A percentile compares a stretch with the other conserved stretches of the same genome.
Evolutionary conservation across 2,797 vertebrate species (phyloP).

Genomic region (Streptopelia turtur): DNA sequence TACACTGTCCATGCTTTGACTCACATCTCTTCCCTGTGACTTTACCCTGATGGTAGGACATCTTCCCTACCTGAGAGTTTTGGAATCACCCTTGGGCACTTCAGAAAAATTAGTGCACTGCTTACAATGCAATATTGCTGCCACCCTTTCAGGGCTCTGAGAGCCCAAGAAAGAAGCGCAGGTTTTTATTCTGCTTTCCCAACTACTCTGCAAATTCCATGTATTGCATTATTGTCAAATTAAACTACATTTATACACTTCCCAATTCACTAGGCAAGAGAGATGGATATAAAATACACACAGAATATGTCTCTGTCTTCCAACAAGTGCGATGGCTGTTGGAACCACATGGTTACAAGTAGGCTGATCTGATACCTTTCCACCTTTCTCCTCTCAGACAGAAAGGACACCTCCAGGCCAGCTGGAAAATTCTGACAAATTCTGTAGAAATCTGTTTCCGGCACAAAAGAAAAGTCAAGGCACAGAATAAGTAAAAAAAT

Average conservation of each 20-base stretch:
- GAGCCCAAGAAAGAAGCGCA: not conserved
- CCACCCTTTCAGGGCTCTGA: not conserved
- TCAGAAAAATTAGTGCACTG: not conserved
- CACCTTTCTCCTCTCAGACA: not conserved
- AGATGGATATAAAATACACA: not conserved
- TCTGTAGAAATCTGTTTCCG: not conserved
- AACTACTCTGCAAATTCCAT: not conserved
- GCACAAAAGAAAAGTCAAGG: not conserved
- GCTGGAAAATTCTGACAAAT: not conserved
- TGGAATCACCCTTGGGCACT: not conserved
- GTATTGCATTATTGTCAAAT: not conserved
- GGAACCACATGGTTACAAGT: not conserved
- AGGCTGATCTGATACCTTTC: not conserved
- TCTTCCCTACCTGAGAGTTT: not conserved
- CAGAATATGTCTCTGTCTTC: not conserved
- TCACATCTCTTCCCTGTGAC: not conserved
- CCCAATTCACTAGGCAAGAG: not conserved
- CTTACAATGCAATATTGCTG: not conserved
- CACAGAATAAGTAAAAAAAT: not conserved
- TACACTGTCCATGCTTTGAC: not conserved
- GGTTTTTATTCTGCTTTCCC: not conserved
- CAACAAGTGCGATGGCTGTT: accelerated
- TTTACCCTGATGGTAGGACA: not conserved
- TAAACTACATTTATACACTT: not conserved
- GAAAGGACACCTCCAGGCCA: not conserved